Evolutionary conservation across 2,888 invertebrate species (phyloP).

Genomic region (Tipula vernalis): DNA sequence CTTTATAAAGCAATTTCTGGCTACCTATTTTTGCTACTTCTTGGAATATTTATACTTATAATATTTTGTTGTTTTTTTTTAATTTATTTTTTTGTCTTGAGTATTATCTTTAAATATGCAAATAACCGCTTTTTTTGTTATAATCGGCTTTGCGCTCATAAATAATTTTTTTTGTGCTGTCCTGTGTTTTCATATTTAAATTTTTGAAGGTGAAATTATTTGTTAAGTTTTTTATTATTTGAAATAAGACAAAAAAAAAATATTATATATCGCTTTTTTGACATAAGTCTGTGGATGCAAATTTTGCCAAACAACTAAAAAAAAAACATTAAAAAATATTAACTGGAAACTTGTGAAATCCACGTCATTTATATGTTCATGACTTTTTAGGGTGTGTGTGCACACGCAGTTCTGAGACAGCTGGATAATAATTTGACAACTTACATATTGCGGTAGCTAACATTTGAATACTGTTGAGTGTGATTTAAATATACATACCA

Average conservation of each 20-base stretch:
- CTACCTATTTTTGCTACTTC: conserved; percentile 19
- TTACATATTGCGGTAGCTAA: neutral
- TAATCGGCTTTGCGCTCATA: conserved; percentile 8
- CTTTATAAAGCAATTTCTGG: conserved; percentile 10
- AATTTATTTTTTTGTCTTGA: neutral
- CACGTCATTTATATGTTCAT: neutral
- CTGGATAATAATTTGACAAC: neutral
- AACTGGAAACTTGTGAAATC: neutral
- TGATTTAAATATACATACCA: neutral
- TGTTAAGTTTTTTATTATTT: neutral
- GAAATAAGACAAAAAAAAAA: neutral
- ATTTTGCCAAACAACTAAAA: neutral
- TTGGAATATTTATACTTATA: conserved; percentile 14
- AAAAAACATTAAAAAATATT: neutral
- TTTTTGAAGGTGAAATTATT: neutral
- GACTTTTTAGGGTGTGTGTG: neutral
- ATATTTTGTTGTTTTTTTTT: neutral
- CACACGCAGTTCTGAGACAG: neutral
- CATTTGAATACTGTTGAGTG: neutral
- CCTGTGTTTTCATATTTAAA: neutral
- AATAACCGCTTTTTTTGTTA: conserved; percentile 8
- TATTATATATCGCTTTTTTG: neutral
- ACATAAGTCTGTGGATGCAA: neutral
- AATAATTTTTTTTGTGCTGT: conserved; percentile 10
- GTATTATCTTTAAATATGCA: conserved; percentile 1